These are phyloP conservation scores for Chaetodon trifasciatus DNA, from an alignment of 2,797 vertebrate species.

Conservation along the genomic window DNA sequence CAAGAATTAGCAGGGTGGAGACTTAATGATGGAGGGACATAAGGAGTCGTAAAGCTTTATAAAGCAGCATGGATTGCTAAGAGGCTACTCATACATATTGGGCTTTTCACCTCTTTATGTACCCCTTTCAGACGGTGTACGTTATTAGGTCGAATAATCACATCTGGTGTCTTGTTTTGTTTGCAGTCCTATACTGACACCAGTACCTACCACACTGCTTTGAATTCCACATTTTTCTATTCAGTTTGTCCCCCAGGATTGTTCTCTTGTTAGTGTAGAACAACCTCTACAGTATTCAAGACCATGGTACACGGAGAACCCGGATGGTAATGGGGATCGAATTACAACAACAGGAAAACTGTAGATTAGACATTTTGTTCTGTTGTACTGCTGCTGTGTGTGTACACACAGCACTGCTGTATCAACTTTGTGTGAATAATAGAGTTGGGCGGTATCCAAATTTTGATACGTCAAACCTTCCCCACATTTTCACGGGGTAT, in stretches of 20 bases:
- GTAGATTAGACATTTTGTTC: neutral
- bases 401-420: too few species aligned
- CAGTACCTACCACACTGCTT: neutral
- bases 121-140: neutral
- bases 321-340: too few species aligned
- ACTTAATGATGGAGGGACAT: slow-evolving; percentile 31
- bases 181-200: neutral
- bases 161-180: neutral
- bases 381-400: too few species aligned
- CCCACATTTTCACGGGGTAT: too few species aligned
- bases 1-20: slow-evolving; percentile 32
- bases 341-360: neutral
- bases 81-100: neutral
- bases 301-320: neutral
- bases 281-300: neutral
- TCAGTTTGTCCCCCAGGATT: neutral
- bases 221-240: neutral
- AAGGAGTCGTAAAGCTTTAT: slow-evolving; percentile 15
- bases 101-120: neutral
- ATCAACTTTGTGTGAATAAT: too few species aligned
- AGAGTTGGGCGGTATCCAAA: too few species aligned
- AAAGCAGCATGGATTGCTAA: neutral
- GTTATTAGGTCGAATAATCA: neutral
- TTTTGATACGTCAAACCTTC: too few species aligned
- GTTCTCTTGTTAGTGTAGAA: neutral